Base-by-base conservation (phyloP, 2,113 vertebrate genomes). In the Geothlypis trichas region DNA sequence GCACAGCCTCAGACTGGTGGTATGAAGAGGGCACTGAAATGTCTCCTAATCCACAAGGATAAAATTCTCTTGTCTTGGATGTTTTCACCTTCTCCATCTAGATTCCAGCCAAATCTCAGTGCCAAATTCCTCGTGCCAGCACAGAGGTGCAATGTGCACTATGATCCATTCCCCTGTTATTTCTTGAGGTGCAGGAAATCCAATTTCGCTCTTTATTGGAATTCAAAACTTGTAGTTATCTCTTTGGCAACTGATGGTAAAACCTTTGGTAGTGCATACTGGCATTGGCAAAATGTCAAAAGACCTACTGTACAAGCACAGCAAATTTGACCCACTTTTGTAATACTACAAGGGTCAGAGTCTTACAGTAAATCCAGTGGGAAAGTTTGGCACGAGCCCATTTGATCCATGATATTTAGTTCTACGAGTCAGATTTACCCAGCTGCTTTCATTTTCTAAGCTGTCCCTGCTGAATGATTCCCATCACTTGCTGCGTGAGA, bases 261-360 rank as follows among this genome's bases (percentile, higher is more conserved):
- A 96, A 93, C 89, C 93, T 96, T 96, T 87, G 92, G 77, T 94
- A 95, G 75, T 52, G 58, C 76, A 89, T 54, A 86, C 44, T 77
- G 83, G 87, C 24, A 21, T 57, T 96, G 97, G 96, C 90, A 89
- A 96, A 97, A 96, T 94, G 92, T 96, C 96, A 97, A 82, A 96
- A 97, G 90, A 90, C 89, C 93, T 96, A 92, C 73, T 93, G 76
- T 83, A 96, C 59, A 72, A 91, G 90, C 85, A 89, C 75, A 95
- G 92, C 93, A 93, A 93, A 89, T 90, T 58, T 97, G 96, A 97
- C 97, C 94, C 96, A 96, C 75, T 97, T 97, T 63, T 97, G 96
- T 97, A 97, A 97, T 94, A 94, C 87, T 41, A 8, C 6, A 8
- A 68, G 96, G 95, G 95, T 96, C 97, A 97, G 84, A 94, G 96